A percentile compares a stretch with the other conserved stretches of the same genome.
phyloP scores from a whole-genome alignment of 2,888 invertebrate species.

The Drosophila mettleri region DNA sequence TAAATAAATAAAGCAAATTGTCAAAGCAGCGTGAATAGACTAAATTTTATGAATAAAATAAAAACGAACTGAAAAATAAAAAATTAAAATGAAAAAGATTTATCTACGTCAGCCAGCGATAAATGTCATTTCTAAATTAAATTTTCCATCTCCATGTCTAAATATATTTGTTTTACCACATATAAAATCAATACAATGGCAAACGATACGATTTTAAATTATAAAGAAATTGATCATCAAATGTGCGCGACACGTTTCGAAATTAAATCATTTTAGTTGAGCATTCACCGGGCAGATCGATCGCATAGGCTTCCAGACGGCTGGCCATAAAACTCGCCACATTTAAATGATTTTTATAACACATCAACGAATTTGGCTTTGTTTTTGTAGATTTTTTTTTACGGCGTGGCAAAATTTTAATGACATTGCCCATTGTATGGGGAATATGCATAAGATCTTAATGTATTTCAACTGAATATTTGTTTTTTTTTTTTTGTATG shows the following conservation, averaged over 20 bases:
- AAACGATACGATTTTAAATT: constrained; percentile 18
- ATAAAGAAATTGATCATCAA: constrained; percentile 69
- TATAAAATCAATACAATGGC: constrained; percentile 10
- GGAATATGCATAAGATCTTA: constrained; percentile 70
- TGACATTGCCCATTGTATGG: constrained; percentile 62
- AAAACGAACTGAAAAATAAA: neutral
- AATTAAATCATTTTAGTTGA: constrained; percentile 83
- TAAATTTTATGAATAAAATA: neutral
- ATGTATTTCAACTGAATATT: constrained; percentile 58
- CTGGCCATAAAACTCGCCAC: constrained; percentile 46
- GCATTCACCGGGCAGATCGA: constrained; percentile 44
- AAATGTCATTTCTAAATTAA: constrained; percentile 3
- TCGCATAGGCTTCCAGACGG: constrained; percentile 14
- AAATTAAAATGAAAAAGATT: neutral
- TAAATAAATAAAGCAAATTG: neutral
- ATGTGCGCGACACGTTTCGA: constrained; percentile 78
- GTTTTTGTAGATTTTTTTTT: constrained; percentile 48
- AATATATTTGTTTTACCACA: constrained; percentile 15
- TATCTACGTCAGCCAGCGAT: neutral
- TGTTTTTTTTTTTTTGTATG: constrained; percentile 37
- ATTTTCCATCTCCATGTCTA: constrained; percentile 24
- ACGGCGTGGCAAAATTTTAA: constrained; percentile 79
- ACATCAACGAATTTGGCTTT: constrained; percentile 54
- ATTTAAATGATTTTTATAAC: constrained; percentile 79
- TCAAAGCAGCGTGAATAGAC: neutral